Percentiles rank a stretch among this genome's conserved stretches.
Evolutionary conservation across 2,113 vertebrate species (phyloP).

Genomic region (Hemiscyllium ocellatum): DNA sequence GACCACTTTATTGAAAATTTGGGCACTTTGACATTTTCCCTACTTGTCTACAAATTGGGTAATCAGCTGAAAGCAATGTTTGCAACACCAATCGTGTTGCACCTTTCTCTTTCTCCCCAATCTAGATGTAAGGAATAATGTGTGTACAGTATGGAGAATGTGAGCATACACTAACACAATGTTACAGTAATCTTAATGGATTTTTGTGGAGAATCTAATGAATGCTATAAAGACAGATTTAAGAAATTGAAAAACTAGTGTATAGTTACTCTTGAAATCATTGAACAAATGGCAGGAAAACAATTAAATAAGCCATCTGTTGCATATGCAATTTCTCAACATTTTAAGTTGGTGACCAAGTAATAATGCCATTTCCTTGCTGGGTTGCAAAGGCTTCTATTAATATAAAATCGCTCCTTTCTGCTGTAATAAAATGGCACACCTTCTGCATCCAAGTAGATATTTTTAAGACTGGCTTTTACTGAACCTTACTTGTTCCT

Average conservation of each 20-base stretch:
- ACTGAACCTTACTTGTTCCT: conserved; percentile 31
- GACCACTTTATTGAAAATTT: conserved; percentile 37
- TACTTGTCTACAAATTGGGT: conserved; percentile 11
- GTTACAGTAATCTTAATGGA: not conserved
- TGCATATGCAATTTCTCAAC: conserved; percentile 23
- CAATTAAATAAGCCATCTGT: conserved; percentile 4
- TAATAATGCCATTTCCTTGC: conserved; percentile 26
- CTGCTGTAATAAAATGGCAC: conserved; percentile 36
- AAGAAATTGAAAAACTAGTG: not conserved
- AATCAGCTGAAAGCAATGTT: not conserved
- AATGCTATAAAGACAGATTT: conserved; percentile 29
- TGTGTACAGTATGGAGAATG: conserved; percentile 14
- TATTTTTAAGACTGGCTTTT: conserved; percentile 33
- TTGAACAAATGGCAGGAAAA: conserved; percentile 24
- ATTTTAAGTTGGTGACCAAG: conserved; percentile 14
- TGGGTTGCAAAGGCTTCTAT: conserved; percentile 13
- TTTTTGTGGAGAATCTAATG: conserved; percentile 16
- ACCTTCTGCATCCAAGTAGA: conserved; percentile 29
- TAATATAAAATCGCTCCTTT: conserved; percentile 17
- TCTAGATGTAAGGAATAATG: conserved; percentile 9
- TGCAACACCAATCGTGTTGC: not conserved
- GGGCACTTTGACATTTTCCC: conserved; percentile 36
- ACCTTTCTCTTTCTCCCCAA: conserved; percentile 19
- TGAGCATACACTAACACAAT: conserved; percentile 34
- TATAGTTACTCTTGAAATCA: conserved; percentile 32